Evolutionary conservation across 1,140 invertebrate species (phyloP), one percentile per base, ranked within the genome.

Genomic region (Limonius californicus): DNA sequence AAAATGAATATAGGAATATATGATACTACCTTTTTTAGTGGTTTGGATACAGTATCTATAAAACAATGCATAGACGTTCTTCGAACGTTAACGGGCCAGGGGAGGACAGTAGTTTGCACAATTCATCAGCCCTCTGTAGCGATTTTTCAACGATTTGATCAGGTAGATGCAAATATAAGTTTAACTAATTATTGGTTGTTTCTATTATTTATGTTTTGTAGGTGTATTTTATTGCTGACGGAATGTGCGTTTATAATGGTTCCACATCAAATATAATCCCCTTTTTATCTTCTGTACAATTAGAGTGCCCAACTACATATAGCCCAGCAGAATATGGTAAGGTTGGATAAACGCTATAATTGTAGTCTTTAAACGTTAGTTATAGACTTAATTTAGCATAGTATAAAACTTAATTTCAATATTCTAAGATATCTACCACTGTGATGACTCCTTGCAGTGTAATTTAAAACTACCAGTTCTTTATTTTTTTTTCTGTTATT

Each of bases 101-200:
- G 61, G 12, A 82, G 88, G 54, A 92, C 89, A 0, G 86, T 94
- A 39, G 76, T 94, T 15, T 89, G 88, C 71, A 93, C 90, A 1
- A 90, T 94, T 57, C 91, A 94, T 74, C 91, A 94, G 71, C 91
- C 92, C 0, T 88, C 87, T 23, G 87, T 89, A 1, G 86, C 87
- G 20, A 74, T 91, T n/a, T 91, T 93, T 75, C 80, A 88, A 50
- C 82, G 86, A 61, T 92, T 92, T 76, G 89, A 92, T 73, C 79
- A 77, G 55, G 85, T 84, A 66, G 27, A 20, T 57, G 19, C n/a
- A 45, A 30, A 16, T 2, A 50, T 16, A 19, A 43, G 4, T n/a
- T 14, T 3, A 4, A 43, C 42, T 4, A 43, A 43, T 23, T 32
- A 23, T 59, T 47, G 15, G 14, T 47, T 27, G 3, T 27, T 27